Conservation (phyloP, 2,113 vertebrate species). For the Mystacornis crossleyi region DNA sequence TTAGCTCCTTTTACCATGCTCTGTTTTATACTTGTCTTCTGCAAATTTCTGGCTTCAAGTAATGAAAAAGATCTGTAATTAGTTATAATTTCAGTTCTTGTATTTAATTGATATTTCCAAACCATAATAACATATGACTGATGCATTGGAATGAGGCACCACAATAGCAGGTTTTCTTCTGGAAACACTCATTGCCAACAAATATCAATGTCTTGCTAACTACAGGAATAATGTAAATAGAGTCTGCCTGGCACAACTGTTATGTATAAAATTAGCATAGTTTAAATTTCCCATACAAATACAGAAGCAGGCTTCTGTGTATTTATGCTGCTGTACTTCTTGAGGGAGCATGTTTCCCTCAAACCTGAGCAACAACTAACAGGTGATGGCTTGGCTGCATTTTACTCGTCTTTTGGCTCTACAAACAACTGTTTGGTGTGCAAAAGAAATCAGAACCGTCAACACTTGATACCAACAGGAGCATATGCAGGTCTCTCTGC, state of each 20-base stretch:
- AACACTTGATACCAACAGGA: not conserved
- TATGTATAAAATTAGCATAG: conserved; percentile 68
- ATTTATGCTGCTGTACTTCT: not conserved
- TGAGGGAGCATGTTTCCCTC: not conserved
- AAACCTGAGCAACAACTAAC: conserved; percentile 11
- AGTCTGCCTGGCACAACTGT: conserved; percentile 66
- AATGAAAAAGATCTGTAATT: not conserved
- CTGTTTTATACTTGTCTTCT: not conserved
- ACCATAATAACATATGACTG: not conserved
- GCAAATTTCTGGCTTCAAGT: not conserved
- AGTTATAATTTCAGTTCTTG: not conserved
- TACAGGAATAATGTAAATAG: conserved; percentile 64
- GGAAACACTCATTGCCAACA: conserved; percentile 7
- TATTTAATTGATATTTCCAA: not conserved
- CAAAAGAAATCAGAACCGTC: conserved; percentile 32
- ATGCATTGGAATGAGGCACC: not conserved
- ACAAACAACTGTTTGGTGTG: not conserved
- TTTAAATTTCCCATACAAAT: conserved; percentile 67
- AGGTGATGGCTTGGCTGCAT: not conserved
- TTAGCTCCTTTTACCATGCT: not conserved
- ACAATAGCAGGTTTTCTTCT: conserved; percentile 42
- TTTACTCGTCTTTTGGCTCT: not conserved
- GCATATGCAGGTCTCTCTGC: not conserved
- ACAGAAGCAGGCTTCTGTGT: conserved; percentile 23
- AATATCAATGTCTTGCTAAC: conserved; percentile 60